Conservation (phyloP, 2,113 vertebrate genomes). For the Noturus placidus region DNA sequence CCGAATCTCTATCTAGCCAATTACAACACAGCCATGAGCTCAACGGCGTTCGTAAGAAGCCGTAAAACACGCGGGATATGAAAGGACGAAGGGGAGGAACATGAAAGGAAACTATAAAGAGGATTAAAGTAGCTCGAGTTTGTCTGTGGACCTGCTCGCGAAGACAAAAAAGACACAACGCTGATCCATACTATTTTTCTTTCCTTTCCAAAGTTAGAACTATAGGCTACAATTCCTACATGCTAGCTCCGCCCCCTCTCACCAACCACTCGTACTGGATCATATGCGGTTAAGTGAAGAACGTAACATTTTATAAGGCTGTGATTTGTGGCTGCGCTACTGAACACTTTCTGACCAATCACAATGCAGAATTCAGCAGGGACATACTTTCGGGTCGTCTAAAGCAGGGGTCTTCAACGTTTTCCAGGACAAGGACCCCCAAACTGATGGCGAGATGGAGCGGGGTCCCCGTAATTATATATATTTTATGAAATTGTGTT, state of each 20-base stretch:
- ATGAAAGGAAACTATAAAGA: conserved; percentile 14
- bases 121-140: conserved; percentile 30
- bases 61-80: conserved; percentile 54
- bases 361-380: background rate
- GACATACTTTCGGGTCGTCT: background rate
- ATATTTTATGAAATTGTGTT: no score
- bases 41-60: conserved; percentile 58
- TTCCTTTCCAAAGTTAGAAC: no score
- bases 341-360: background rate
- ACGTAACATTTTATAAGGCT: background rate
- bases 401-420: no score
- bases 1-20: conserved; percentile 59
- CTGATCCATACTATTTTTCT: no score
- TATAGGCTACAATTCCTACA: background rate
- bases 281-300: no score
- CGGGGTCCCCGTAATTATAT: no score
- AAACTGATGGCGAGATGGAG: no score
- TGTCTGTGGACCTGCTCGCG: no score
- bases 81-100: conserved; percentile 42
- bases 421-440: no score
- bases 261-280: background rate
- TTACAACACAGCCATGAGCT: conserved; percentile 58
- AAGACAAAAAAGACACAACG: background rate
- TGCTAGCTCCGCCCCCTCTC: background rate
- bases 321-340: background rate